These are phyloP conservation scores for Leptarthrus brevirostris DNA, from an alignment of 2,888 invertebrate genomes.

Conservation along the genomic window DNA sequence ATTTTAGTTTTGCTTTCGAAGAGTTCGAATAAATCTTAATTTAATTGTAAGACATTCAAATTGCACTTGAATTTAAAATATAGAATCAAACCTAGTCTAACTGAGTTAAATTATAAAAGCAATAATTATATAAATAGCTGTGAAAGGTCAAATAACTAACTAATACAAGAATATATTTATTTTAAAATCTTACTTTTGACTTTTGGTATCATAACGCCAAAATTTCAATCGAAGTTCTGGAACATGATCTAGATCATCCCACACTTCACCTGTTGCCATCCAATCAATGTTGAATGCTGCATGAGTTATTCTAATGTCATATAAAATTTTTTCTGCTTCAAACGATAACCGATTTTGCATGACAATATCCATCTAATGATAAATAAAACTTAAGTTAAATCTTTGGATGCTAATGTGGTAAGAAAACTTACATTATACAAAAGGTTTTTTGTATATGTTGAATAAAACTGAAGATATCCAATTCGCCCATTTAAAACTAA, in stretches of 20 bases:
- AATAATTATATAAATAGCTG: too few species aligned
- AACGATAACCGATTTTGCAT: slow-evolving; percentile 76
- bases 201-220: slow-evolving; percentile 73
- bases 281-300: slow-evolving; percentile 78
- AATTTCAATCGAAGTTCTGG: slow-evolving; percentile 80
- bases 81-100: too few species aligned
- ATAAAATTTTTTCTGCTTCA: slow-evolving; percentile 71
- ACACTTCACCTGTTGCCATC: slow-evolving; percentile 78
- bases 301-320: slow-evolving; percentile 75
- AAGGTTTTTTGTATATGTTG: slow-evolving; percentile 73
- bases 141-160: too few species aligned
- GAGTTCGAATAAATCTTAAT: too few species aligned
- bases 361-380: slow-evolving; percentile 78
- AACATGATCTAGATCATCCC: slow-evolving; percentile 71
- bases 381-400: too few species aligned
- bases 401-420: too few species aligned
- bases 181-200: slow-evolving; percentile 69
- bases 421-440: slow-evolving; percentile 77
- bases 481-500: slow-evolving; percentile 78
- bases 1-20: too few species aligned
- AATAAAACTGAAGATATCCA: slow-evolving; percentile 82
- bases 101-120: too few species aligned
- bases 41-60: too few species aligned
- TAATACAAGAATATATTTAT: background rate
- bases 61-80: too few species aligned